Percentiles rank a stretch among this genome's conserved stretches.
Evolutionary conservation across 2,888 invertebrate genomes (phyloP).

Genomic region (Cremastinae sp.): DNA sequence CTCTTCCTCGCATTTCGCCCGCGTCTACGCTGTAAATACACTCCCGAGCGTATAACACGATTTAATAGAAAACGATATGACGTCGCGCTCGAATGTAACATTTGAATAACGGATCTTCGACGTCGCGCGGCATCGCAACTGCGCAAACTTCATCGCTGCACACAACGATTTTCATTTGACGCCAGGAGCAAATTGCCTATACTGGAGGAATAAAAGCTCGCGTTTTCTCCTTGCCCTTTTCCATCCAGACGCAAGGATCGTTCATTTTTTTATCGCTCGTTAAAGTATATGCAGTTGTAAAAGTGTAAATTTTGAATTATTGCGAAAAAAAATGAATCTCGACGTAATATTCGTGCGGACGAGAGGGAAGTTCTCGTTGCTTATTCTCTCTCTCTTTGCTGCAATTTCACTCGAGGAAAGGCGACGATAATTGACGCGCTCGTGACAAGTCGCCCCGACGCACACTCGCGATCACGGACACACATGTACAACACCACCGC

Average conservation of each 20-base stretch:
- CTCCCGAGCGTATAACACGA: conserved; percentile 7
- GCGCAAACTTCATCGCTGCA: conserved; percentile 28
- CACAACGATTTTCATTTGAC: conserved; percentile 8
- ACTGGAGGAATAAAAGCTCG: too few relatives aligned
- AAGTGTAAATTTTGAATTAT: neutral
- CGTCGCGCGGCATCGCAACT: conserved; percentile 39
- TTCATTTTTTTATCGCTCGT: neutral
- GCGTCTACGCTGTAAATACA: conserved; percentile 13
- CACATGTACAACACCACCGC: conserved; percentile 61
- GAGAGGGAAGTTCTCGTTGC: conserved; percentile 29
- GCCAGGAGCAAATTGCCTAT: too few relatives aligned
- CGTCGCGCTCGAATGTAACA: conserved; percentile 30
- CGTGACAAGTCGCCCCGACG: conserved; percentile 42
- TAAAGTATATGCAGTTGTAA: neutral
- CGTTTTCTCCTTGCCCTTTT: too few relatives aligned
- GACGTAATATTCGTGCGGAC: too few relatives aligned
- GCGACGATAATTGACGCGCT: conserved; percentile 59
- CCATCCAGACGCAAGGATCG: too few relatives aligned
- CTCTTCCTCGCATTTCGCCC: neutral
- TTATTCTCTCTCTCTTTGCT: conserved; percentile 36
- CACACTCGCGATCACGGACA: conserved; percentile 14
- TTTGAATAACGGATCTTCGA: conserved; percentile 48
- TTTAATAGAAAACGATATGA: conserved; percentile 57
- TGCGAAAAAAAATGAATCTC: conserved; percentile 9
- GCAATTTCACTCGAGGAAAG: conserved; percentile 56